These are phyloP conservation scores for Notolepis coatsorum DNA, from an alignment of 2,797 vertebrate species.

Conservation along the genomic window DNA sequence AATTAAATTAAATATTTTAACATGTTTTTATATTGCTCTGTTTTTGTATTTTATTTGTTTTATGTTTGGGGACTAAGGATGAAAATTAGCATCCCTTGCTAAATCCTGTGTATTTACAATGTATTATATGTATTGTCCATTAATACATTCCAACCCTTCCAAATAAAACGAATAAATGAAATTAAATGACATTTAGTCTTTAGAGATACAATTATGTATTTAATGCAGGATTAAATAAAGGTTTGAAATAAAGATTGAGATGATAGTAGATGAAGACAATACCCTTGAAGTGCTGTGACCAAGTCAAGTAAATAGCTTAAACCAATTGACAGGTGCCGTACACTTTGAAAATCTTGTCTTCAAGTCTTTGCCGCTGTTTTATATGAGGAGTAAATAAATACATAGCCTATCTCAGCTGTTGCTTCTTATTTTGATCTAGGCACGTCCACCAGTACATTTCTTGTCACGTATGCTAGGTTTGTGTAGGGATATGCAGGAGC, in stretches of 20 bases:
- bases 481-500: neutral
- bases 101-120: too few species aligned
- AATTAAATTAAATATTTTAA: too few species aligned
- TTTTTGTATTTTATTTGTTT: too few species aligned
- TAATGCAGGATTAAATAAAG: neutral
- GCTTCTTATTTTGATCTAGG: neutral
- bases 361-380: neutral
- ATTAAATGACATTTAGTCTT: neutral
- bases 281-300: neutral
- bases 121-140: too few species aligned
- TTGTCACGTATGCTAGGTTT: neutral
- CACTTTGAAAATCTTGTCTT: neutral
- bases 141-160: too few species aligned
- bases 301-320: neutral
- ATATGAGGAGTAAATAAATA: conserved; percentile 1
- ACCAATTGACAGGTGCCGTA: conserved; percentile 7
- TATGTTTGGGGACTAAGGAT: too few species aligned
- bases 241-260: neutral
- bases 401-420: conserved; percentile 10
- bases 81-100: too few species aligned
- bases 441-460: neutral
- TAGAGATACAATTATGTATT: neutral
- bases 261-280: neutral
- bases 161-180: too few species aligned
- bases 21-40: too few species aligned